phyloP scores from a whole-genome alignment of 2,797 vertebrate species.

The Phoeniculus purpureus region DNA sequence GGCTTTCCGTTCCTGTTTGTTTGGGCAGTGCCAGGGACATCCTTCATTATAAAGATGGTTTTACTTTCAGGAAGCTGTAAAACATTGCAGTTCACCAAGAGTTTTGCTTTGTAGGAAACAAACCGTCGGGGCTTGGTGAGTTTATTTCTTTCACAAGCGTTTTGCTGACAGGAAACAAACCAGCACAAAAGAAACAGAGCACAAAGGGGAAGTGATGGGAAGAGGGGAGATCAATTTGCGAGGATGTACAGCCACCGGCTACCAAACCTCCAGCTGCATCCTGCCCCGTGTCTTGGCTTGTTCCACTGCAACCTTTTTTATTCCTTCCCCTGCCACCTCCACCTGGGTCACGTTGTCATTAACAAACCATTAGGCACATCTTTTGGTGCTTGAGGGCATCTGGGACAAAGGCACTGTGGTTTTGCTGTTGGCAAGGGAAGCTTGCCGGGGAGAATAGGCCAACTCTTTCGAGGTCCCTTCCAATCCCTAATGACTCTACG shows the following conservation, averaged over 20 bases:
- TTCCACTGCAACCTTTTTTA: neutral
- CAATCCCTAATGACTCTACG: no score
- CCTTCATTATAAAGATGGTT: conserved; percentile 58
- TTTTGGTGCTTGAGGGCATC: accelerated
- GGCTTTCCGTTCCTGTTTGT: conserved; percentile 51
- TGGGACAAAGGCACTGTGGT: neutral
- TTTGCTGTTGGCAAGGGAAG: neutral
- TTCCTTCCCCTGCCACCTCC: neutral
- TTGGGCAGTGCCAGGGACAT: conserved; percentile 43
- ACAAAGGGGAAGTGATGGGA: neutral
- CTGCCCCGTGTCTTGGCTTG: neutral
- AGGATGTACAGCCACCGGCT: neutral
- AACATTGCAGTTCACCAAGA: conserved; percentile 23
- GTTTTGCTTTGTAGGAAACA: conserved; percentile 27
- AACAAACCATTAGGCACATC: neutral
- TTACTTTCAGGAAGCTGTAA: conserved; percentile 38
- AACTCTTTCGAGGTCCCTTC: no score
- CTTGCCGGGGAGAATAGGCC: neutral
- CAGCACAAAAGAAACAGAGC: neutral
- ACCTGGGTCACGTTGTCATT: neutral
- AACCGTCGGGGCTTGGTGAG: neutral
- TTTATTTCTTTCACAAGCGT: conserved; percentile 13
- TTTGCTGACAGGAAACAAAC: neutral
- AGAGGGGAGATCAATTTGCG: neutral
- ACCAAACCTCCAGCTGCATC: neutral